phyloP scores from a whole-genome alignment of 2,113 vertebrate species.

The Anguilla rostrata region DNA sequence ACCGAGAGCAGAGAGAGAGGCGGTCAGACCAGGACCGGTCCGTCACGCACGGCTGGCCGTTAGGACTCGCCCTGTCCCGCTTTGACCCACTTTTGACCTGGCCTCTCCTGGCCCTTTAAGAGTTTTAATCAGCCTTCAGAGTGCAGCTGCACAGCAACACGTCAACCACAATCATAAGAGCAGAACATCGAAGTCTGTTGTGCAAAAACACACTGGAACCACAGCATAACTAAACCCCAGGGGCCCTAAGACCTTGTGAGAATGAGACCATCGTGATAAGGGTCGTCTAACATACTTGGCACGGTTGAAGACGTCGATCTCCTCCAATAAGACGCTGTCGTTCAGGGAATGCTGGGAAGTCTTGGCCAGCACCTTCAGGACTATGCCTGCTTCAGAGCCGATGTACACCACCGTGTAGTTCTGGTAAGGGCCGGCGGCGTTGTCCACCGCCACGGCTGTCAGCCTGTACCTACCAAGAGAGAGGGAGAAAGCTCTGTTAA shows the following conservation, averaged over 20 bases:
- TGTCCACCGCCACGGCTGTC: constrained; percentile 88
- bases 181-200: neutral
- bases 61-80: neutral
- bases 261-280: neutral
- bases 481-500: neutral
- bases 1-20: constrained; percentile 17
- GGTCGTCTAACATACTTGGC: constrained; percentile 80
- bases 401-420: constrained; percentile 97
- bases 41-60: neutral
- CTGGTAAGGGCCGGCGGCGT: constrained; percentile 84
- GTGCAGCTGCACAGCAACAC: too few species aligned
- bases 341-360: constrained; percentile 81
- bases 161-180: too few species aligned
- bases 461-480: constrained; percentile 83
- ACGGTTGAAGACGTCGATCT: constrained; percentile 93
- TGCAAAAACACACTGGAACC: too few species aligned
- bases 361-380: constrained; percentile 96
- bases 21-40: neutral
- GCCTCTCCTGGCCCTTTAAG: neutral
- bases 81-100: neutral
- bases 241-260: too few species aligned
- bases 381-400: constrained; percentile 89
- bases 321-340: constrained; percentile 91
- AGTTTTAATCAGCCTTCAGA: too few species aligned
- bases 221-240: too few species aligned